phyloP scores from a whole-genome alignment of 1,140 invertebrate genomes.

The Ephestia elutella region DNA sequence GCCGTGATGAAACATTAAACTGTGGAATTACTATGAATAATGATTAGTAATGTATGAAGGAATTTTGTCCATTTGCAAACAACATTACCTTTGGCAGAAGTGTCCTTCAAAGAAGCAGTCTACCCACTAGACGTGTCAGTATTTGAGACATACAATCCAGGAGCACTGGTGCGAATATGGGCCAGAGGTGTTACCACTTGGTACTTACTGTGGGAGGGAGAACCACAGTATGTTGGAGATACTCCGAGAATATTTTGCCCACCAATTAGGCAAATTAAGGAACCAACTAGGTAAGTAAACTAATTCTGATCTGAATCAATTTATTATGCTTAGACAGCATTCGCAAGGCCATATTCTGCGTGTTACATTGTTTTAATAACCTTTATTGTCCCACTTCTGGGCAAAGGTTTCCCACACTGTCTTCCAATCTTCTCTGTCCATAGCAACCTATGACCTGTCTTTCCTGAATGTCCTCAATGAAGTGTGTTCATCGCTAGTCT shows the following conservation, averaged over 20 bases:
- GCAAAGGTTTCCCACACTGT: no score
- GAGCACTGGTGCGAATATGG: conserved; percentile 88
- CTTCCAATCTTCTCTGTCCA: no score
- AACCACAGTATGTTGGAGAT: conserved; percentile 77
- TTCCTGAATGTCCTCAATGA: no score
- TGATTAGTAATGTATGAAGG: no score
- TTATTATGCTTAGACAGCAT: no score
- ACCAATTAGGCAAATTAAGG: conserved; percentile 76
- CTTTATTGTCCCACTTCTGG: no score
- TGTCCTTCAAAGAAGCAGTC: conserved; percentile 83
- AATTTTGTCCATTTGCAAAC: conserved; percentile 21
- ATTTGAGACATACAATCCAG: conserved; percentile 94
- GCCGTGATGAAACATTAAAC: no score
- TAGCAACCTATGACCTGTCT: no score
- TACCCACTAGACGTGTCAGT: conserved; percentile 85
- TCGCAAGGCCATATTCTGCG: no score
- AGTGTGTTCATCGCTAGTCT: no score
- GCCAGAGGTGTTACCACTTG: conserved; percentile 77
- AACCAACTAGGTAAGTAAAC: conserved; percentile 78
- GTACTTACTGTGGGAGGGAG: conserved; percentile 85
- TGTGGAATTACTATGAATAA: no score
- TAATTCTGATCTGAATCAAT: neutral
- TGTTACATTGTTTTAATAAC: no score
- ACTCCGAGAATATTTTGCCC: conserved; percentile 86
- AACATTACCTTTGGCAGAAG: conserved; percentile 74